Evolutionary conservation across 2,888 invertebrate species (phyloP).

Genomic region (Dioctria rufipes): DNA sequence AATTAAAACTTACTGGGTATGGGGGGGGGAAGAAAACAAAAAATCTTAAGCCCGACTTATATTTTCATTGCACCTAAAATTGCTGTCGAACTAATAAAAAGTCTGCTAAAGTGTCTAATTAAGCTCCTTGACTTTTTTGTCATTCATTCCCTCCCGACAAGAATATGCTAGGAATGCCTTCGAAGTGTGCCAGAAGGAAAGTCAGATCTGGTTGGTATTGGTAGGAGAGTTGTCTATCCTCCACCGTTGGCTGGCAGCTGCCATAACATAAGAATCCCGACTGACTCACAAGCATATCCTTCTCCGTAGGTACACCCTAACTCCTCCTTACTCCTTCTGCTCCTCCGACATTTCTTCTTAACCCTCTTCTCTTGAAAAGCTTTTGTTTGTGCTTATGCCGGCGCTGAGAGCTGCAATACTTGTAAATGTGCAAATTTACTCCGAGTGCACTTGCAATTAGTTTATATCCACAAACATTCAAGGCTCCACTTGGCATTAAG

Average conservation of each 20-base stretch:
- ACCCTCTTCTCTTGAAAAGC: not conserved
- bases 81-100: constrained; percentile 53
- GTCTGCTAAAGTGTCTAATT: constrained; percentile 44
- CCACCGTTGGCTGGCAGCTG: not conserved
- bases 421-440: constrained; percentile 45
- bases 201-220: too few relatives aligned
- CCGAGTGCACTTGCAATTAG: constrained; percentile 50
- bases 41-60: constrained; percentile 45
- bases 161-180: not conserved
- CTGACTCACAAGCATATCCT: not conserved
- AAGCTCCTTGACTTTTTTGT: constrained; percentile 52
- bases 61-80: constrained; percentile 51
- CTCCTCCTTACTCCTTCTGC: not conserved
- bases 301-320: not conserved
- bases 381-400: constrained; percentile 23
- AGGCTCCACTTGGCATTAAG: constrained; percentile 43
- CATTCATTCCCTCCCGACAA: not conserved
- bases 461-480: constrained; percentile 49
- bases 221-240: too few relatives aligned
- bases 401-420: constrained; percentile 18
- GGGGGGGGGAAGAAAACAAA: not conserved
- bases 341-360: not conserved
- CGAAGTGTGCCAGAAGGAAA: not conserved
- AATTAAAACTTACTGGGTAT: constrained; percentile 32
- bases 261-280: not conserved